Conservation (phyloP, 2,888 invertebrate genomes). For the Leucophenga maculata region DNA sequence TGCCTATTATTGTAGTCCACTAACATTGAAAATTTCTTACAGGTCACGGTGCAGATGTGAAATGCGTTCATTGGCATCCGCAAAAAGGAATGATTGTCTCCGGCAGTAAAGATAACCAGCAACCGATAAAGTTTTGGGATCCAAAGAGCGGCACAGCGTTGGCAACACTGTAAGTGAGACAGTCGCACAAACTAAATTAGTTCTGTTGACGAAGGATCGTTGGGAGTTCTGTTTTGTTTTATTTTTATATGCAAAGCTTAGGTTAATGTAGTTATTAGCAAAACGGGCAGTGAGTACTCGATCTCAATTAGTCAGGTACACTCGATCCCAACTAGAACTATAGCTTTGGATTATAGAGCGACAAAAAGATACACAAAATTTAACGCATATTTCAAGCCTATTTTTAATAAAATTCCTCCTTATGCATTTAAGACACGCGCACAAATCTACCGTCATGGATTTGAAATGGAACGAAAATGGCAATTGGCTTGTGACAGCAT, state of each 20-base stretch:
- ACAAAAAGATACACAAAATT: no score
- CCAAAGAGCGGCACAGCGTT: constrained; percentile 95
- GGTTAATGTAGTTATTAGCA: no score
- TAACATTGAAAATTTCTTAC: constrained; percentile 4
- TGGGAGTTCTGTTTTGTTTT: no score
- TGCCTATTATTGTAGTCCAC: no score
- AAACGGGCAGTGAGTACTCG: no score
- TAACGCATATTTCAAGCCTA: not conserved
- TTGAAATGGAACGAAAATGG: constrained; percentile 99
- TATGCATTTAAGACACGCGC: constrained; percentile 84
- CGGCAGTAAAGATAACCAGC: constrained; percentile 99
- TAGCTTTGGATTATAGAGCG: no score
- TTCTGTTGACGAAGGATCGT: no score
- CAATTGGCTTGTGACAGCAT: constrained; percentile 99
- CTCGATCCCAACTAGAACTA: no score
- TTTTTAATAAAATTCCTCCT: not conserved
- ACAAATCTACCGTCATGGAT: constrained; percentile 99
- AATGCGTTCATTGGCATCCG: constrained; percentile 99
- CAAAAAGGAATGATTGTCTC: constrained; percentile 97
- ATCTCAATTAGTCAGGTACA: no score
- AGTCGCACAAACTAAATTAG: not conserved
- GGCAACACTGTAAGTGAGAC: constrained; percentile 85
- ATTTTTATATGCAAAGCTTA: no score
- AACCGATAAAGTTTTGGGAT: constrained; percentile 99
- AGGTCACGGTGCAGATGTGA: constrained; percentile 98